These are phyloP conservation scores for Urechis unicinctus DNA, from an alignment of 2,888 invertebrate genomes.

Conservation along the genomic window DNA sequence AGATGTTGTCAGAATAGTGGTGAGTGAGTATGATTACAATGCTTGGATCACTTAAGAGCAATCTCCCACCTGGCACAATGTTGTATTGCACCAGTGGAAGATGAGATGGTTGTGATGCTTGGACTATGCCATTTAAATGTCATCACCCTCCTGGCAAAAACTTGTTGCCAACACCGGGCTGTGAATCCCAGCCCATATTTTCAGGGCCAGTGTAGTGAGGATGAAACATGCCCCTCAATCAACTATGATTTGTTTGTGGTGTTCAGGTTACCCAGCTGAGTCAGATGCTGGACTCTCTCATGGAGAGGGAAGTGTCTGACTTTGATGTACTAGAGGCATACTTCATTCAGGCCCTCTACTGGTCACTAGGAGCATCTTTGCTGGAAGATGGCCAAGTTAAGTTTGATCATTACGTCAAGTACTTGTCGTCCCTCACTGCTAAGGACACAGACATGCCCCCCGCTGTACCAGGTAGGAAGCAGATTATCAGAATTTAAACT, in stretches of 20 bases:
- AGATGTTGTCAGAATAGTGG: no score
- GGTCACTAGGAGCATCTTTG: slow-evolving; percentile 76
- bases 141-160: no score
- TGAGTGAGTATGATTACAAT: no score
- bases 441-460: slow-evolving; percentile 57
- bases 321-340: slow-evolving; percentile 62
- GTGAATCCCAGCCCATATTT: no score
- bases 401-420: slow-evolving; percentile 77
- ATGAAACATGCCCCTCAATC: no score
- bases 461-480: slow-evolving; percentile 56
- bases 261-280: slow-evolving; percentile 72
- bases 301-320: slow-evolving; percentile 36
- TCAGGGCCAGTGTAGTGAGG: no score
- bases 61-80: no score
- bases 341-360: slow-evolving; percentile 71
- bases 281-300: slow-evolving; percentile 69
- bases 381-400: slow-evolving; percentile 63
- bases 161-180: no score
- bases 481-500: slow-evolving; percentile 9
- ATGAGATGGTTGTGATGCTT: no score
- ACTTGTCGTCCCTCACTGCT: slow-evolving; percentile 62
- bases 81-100: no score
- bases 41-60: no score
- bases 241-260: slow-evolving; percentile 3
- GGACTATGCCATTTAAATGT: no score